Evolutionary conservation across 37 sponge, comb jelly and placozoan genomes (phyloP), one percentile per base, ranked within the genome.

Genomic region (Hormiphora californensis): DNA sequence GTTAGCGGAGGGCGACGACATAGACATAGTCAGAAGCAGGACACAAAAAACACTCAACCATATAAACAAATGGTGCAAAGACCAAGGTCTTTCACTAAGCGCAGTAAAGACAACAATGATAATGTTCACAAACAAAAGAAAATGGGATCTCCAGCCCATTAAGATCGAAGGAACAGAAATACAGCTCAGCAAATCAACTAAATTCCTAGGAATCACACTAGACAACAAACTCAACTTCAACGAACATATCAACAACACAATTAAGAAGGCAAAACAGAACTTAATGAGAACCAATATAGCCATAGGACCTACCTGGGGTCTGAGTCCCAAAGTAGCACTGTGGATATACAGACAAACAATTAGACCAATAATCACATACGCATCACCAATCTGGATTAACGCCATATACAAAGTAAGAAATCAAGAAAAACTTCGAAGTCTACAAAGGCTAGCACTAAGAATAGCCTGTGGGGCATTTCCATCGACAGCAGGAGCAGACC

Each of bases 21-120:
- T n/a, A n/a, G n/a, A n/a, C n/a, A n/a, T n/a, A n/a, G n/a, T n/a
- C n/a, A n/a, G n/a, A n/a, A n/a, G n/a, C n/a, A n/a, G n/a, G n/a
- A n/a, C n/a, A n/a, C n/a, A n/a, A n/a, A n/a, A n/a, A n/a, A n/a
- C n/a, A n/a, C n/a, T n/a, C n/a, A n/a, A n/a, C n/a, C n/a, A n/a
- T n/a, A n/a, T n/a, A n/a, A 65, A 65, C 38, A 65, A 32, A 65
- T 65, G 68, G 68, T 65, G 68, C 25, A 39, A 65, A 65, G 27
- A 17, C 8, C 31, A 65, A 8, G 68, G 68, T 4, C 68, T 65
- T 25, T 36, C 31, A 28, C 12, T 65, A 31, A 65, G 39, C 68
- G 7, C 68, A 4, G 39, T 65, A 8, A 65, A 65, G 34, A 65
- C 68, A 31, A 4, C 31, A 19, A 25, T 65, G 38, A 65, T 65